A percentile compares a stretch with the other conserved stretches of the same genome.
Conservation (phyloP, 2,888 invertebrate species). For the Pachydiplax longipennis region DNA sequence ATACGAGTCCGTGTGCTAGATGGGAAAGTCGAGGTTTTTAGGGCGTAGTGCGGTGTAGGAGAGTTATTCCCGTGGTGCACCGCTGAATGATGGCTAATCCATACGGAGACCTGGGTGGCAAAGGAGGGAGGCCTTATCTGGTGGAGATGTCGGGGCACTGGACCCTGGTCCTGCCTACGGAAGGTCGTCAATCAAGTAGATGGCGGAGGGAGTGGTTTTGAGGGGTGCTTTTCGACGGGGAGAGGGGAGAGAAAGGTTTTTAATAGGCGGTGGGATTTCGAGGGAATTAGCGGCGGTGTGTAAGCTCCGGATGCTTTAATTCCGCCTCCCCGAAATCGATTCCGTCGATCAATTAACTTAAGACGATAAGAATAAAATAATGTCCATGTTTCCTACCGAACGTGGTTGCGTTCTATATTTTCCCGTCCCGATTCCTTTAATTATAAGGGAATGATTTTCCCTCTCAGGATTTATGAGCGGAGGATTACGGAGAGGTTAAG, state of each 20-base stretch:
- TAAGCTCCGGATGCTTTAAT: not conserved
- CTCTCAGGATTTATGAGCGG: no score
- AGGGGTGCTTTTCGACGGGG: not conserved
- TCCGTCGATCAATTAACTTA: not conserved
- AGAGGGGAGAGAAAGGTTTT: not conserved
- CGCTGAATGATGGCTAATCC: not conserved
- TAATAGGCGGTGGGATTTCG: not conserved
- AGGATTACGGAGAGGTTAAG: no score
- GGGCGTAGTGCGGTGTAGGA: not conserved
- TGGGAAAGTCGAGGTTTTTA: not conserved
- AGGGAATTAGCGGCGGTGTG: not conserved
- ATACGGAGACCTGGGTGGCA: not conserved
- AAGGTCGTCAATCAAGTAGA: not conserved
- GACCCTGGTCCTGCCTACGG: not conserved
- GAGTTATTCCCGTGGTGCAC: not conserved
- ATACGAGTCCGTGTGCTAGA: not conserved
- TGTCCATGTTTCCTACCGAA: not conserved
- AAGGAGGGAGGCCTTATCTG: not conserved
- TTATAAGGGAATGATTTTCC: no score
- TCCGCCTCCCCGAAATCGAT: not conserved
- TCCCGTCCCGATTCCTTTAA: no score
- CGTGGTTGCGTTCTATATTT: no score
- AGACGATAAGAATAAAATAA: not conserved
- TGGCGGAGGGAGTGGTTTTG: not conserved
- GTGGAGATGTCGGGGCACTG: not conserved